Evolutionary conservation across 2,888 invertebrate genomes (phyloP).

Genomic region (Camptogramma bilineatum): DNA sequence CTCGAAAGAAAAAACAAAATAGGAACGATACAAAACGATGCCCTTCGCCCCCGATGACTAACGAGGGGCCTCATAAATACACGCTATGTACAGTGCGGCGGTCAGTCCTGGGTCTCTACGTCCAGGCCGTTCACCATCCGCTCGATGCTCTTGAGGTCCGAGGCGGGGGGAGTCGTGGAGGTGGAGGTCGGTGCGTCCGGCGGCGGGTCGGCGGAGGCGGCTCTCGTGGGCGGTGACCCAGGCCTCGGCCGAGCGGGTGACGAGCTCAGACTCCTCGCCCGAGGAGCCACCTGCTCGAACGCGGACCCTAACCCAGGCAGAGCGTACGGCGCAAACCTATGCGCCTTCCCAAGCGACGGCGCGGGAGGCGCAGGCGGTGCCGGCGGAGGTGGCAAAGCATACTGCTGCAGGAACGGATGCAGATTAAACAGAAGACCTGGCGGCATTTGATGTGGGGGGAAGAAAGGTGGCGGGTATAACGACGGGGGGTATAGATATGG

Average conservation of each 20-base stretch:
- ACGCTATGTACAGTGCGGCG: constrained; percentile 77
- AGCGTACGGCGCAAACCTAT: constrained; percentile 95
- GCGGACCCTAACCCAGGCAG: constrained; percentile 92
- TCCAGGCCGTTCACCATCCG: constrained; percentile 98
- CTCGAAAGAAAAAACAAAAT: constrained; percentile 83
- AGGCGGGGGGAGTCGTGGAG: constrained; percentile 86
- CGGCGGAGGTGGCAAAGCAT: constrained; percentile 90
- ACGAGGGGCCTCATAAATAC: constrained; percentile 73
- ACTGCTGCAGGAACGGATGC: constrained; percentile 94
- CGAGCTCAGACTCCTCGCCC: constrained; percentile 87
- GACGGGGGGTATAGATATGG: constrained; percentile 97
- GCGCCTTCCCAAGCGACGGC: constrained; percentile 87
- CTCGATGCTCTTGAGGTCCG: constrained; percentile 97
- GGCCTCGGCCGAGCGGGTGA: constrained; percentile 81
- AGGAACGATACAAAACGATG: constrained; percentile 84
- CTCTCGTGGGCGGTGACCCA: constrained; percentile 75
- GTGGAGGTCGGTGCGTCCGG: constrained; percentile 84
- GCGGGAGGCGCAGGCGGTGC: constrained; percentile 87
- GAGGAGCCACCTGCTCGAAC: constrained; percentile 95
- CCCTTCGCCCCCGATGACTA: constrained; percentile 56
- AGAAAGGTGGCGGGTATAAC: constrained; percentile 91
- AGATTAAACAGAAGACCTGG: constrained; percentile 95
- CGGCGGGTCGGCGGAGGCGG: constrained; percentile 82
- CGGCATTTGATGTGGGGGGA: constrained; percentile 91
- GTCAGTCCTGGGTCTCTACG: constrained; percentile 89